phyloP scores from a whole-genome alignment of 2,888 invertebrate genomes.

The Antitype chi region DNA sequence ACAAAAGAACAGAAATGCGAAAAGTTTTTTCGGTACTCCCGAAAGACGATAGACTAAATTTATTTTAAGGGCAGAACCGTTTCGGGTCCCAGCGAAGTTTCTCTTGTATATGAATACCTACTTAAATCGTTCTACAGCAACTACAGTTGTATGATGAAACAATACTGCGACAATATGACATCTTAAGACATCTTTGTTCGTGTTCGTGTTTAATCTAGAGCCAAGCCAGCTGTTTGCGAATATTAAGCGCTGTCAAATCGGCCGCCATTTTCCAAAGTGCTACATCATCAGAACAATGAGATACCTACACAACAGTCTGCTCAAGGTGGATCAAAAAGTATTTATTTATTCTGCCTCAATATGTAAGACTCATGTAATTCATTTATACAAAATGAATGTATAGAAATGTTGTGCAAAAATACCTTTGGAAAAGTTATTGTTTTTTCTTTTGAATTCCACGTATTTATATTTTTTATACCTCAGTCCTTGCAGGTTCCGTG shows the following conservation, averaged over 20 bases:
- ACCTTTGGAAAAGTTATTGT: background rate
- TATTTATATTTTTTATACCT: slow-evolving; percentile 4
- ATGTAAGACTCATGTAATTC: background rate
- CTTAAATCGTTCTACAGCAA: slow-evolving; percentile 16
- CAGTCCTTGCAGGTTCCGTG: slow-evolving; percentile 19
- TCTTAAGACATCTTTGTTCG: slow-evolving; percentile 38
- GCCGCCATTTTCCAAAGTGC: slow-evolving; percentile 39
- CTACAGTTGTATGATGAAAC: slow-evolving; percentile 17
- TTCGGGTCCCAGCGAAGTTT: slow-evolving; percentile 30
- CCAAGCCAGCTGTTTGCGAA: slow-evolving; percentile 65
- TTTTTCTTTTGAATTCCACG: slow-evolving; percentile 12
- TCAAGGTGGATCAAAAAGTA: background rate
- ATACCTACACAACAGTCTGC: slow-evolving; percentile 4
- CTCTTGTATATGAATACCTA: slow-evolving; percentile 7
- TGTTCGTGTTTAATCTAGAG: slow-evolving; percentile 63
- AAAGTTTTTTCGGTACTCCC: slow-evolving; percentile 45
- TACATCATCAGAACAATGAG: slow-evolving; percentile 43
- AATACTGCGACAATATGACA: slow-evolving; percentile 31
- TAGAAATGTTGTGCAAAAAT: background rate
- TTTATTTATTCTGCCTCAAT: background rate
- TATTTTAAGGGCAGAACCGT: slow-evolving; percentile 30
- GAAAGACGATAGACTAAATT: slow-evolving; percentile 41
- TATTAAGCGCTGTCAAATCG: slow-evolving; percentile 63
- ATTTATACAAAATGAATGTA: background rate
- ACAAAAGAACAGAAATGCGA: slow-evolving; percentile 36